Base-by-base conservation (phyloP, 2,113 vertebrate species). In the Athene noctua region DNA sequence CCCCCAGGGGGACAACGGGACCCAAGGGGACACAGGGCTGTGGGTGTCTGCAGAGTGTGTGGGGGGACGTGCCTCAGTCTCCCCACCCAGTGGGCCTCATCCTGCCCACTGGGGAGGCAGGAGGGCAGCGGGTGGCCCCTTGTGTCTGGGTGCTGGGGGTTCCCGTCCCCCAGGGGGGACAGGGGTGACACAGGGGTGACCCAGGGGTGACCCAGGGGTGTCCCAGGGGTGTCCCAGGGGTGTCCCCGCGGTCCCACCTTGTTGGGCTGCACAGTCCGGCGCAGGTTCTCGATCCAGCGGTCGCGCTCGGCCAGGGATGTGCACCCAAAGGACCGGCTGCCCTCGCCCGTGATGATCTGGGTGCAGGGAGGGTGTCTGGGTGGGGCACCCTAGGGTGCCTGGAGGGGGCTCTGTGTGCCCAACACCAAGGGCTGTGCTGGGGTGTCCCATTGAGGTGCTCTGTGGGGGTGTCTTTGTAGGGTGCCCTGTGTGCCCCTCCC, bases 201-300 rank as follows among this genome's bases (percentile, higher is more conserved):
- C n/a, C n/a, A n/a, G n/a, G n/a, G n/a, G n/a, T n/a, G n/a, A n/a
- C n/a, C n/a, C 40, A 40, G 11, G 23, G 44, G 49, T 5, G 32
- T 44, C 40, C 40, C 46, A 47, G 46, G 13, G 32, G 23, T 29
- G 55, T 29, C 74, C 51, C 87, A 30, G 3, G 15, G 29, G 26
- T 34, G 52, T 42, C 77, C 49, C 49, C 6, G 0, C 0, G 3
- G 8, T 80, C 85, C 44, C 73, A 99, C 99, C 98, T 99, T 99
- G 77, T 98, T 99, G 66, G 99, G 99, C 79, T 99, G 99, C 13
- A 98, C 98, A 4, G 98, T 96, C 17, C 99, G 97, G 47, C 99
- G 98, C 79, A 99, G 96, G 81, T 99, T 98, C 93, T 99, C 99
- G 13, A 99, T 99, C 99, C 99, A 99, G 17, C 99, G 98, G 89